phyloP scores from a whole-genome alignment of 2,888 invertebrate genomes.

The Abscondita cerata region DNA sequence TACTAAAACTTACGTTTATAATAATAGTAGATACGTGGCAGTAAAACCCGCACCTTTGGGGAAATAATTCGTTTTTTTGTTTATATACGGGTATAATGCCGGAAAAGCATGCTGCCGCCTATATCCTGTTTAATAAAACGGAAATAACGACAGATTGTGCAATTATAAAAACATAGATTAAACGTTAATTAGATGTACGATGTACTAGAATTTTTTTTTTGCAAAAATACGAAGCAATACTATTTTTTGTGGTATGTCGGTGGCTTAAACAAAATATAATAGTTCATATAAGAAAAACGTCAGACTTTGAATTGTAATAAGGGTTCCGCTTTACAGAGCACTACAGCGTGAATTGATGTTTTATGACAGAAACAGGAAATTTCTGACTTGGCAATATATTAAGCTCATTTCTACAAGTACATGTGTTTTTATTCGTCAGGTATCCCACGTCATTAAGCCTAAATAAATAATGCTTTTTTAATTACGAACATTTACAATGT shows the following conservation, averaged over 20 bases:
- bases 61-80: constrained; percentile 18
- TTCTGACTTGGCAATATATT: constrained; percentile 49
- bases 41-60: constrained; percentile 17
- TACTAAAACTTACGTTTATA: not conserved
- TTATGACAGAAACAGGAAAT: constrained; percentile 56
- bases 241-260: too few species aligned
- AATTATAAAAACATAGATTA: constrained; percentile 36
- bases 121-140: constrained; percentile 58
- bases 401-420: constrained; percentile 48
- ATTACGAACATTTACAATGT: not conserved
- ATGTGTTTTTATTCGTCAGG: constrained; percentile 21
- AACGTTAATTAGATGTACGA: constrained; percentile 25
- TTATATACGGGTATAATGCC: constrained; percentile 45
- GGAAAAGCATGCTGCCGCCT: constrained; percentile 53
- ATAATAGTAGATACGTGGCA: too few species aligned
- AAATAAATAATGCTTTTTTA: constrained; percentile 18
- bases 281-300: constrained; percentile 1
- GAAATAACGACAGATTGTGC: constrained; percentile 54
- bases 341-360: constrained; percentile 52
- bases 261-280: too few species aligned
- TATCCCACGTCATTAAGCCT: constrained; percentile 20
- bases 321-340: constrained; percentile 49
- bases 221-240: too few species aligned
- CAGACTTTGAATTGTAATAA: constrained; percentile 12
- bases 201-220: too few species aligned